Percentiles rank a stretch among this genome's conserved stretches.
Conservation (phyloP, 2,888 invertebrate species). For the Cryptus armator region DNA sequence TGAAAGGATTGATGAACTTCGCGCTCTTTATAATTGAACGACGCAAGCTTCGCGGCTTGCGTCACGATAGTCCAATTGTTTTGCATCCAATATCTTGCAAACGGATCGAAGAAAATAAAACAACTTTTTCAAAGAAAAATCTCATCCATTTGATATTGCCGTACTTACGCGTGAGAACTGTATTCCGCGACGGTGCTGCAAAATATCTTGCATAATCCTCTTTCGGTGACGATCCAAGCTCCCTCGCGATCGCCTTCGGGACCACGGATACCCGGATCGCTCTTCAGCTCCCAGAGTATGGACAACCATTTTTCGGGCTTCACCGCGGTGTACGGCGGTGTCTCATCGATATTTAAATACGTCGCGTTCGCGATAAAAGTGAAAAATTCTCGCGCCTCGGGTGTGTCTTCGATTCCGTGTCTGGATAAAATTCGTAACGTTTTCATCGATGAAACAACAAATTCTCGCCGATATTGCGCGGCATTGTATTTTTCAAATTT, state of each 20-base stretch:
- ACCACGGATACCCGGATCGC: slow-evolving; percentile 39
- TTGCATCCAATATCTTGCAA: slow-evolving; percentile 73
- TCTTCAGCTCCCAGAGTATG: slow-evolving; percentile 75
- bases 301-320: slow-evolving; percentile 74
- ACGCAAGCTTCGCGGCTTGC: slow-evolving; percentile 11
- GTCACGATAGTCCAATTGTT: slow-evolving; percentile 73
- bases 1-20: slow-evolving; percentile 5
- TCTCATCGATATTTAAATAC: slow-evolving; percentile 68
- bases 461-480: too few species aligned
- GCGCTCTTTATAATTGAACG: slow-evolving; percentile 22
- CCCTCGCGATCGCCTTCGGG: not conserved
- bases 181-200: slow-evolving; percentile 68
- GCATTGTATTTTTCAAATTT: not conserved
- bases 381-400: slow-evolving; percentile 73
- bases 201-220: slow-evolving; percentile 72
- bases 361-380: slow-evolving; percentile 68
- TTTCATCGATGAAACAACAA: not conserved
- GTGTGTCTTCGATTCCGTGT: slow-evolving; percentile 72
- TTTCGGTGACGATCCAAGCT: slow-evolving; percentile 74
- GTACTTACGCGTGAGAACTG: slow-evolving; percentile 71
- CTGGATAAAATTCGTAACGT: slow-evolving; percentile 60
- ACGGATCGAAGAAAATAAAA: not conserved
- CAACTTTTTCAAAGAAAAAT: too few species aligned
- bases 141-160: not conserved
- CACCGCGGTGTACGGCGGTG: slow-evolving; percentile 70